These are phyloP conservation scores for Ptychobarbus kaznakovi DNA, from an alignment of 2,797 vertebrate genomes.

Conservation along the genomic window DNA sequence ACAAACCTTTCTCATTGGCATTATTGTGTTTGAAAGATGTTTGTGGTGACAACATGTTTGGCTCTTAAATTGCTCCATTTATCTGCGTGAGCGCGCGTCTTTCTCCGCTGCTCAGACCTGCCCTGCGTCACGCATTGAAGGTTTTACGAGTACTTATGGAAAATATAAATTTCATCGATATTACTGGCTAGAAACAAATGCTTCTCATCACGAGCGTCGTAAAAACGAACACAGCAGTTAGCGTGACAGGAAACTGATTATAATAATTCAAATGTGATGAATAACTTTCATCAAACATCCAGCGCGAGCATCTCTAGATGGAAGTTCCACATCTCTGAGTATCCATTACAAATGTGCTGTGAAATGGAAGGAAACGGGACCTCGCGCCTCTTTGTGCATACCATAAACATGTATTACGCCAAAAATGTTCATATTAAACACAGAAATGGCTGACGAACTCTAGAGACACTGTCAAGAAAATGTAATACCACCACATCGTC, in stretches of 20 bases:
- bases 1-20: slow-evolving; percentile 56
- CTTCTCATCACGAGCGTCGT: slow-evolving; percentile 84
- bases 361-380: slow-evolving; percentile 69
- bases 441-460: slow-evolving; percentile 59
- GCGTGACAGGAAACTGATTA: slow-evolving; percentile 96
- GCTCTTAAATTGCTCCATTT: slow-evolving; percentile 71
- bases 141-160: slow-evolving; percentile 82
- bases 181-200: slow-evolving; percentile 86
- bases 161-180: slow-evolving; percentile 80
- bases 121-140: slow-evolving; percentile 89
- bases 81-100: slow-evolving; percentile 61
- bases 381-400: slow-evolving; percentile 57
- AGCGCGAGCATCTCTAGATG: slow-evolving; percentile 68
- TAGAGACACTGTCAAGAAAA: slow-evolving; percentile 36
- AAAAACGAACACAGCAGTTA: slow-evolving; percentile 86
- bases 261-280: slow-evolving; percentile 96
- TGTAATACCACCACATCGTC: slow-evolving; percentile 39
- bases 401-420: slow-evolving; percentile 68
- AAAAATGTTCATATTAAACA: slow-evolving; percentile 67
- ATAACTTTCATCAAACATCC: slow-evolving; percentile 92
- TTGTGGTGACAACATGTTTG: slow-evolving; percentile 62
- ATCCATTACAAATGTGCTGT: slow-evolving; percentile 69
- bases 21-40: slow-evolving; percentile 70
- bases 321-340: slow-evolving; percentile 60
- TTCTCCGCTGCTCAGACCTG: slow-evolving; percentile 69